Evolutionary conservation across 2,888 invertebrate species (phyloP).

Genomic region (Unio delphinus): DNA sequence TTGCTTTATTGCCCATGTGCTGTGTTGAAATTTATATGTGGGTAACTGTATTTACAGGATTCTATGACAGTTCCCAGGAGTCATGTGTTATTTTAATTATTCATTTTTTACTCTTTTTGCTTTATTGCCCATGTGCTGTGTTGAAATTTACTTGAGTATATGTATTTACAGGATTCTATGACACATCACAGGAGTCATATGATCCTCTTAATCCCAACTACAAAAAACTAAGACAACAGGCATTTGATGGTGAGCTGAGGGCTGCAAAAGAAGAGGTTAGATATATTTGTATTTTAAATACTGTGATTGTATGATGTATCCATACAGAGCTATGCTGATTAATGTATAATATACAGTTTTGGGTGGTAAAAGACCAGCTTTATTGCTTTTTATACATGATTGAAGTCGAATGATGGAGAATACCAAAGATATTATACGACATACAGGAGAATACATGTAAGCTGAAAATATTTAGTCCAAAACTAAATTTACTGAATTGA

Average conservation of each 20-base stretch:
- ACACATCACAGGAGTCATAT: conserved; percentile 88
- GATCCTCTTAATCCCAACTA: conserved; percentile 94
- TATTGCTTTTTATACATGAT: too few species aligned
- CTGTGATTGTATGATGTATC: background rate
- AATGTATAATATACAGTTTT: too few species aligned
- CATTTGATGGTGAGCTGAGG: conserved; percentile 91
- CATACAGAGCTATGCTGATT: background rate
- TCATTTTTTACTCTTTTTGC: background rate
- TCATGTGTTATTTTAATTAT: conserved; percentile 67
- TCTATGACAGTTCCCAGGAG: conserved; percentile 93
- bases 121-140: background rate
- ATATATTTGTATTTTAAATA: background rate
- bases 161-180: conserved; percentile 85
- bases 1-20: background rate
- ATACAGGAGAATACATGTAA: too few species aligned
- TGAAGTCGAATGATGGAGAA: too few species aligned
- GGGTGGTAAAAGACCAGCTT: too few species aligned
- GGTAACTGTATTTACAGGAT: conserved; percentile 77
- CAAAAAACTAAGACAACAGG: conserved; percentile 89
- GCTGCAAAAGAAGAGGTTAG: conserved; percentile 90
- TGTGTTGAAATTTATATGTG: background rate
- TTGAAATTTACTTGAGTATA: background rate
- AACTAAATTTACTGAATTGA: too few species aligned
- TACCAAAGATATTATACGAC: too few species aligned
- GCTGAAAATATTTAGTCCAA: too few species aligned